Base-by-base conservation (phyloP, 2,797 vertebrate genomes). In the Eospalax fontanierii region DNA sequence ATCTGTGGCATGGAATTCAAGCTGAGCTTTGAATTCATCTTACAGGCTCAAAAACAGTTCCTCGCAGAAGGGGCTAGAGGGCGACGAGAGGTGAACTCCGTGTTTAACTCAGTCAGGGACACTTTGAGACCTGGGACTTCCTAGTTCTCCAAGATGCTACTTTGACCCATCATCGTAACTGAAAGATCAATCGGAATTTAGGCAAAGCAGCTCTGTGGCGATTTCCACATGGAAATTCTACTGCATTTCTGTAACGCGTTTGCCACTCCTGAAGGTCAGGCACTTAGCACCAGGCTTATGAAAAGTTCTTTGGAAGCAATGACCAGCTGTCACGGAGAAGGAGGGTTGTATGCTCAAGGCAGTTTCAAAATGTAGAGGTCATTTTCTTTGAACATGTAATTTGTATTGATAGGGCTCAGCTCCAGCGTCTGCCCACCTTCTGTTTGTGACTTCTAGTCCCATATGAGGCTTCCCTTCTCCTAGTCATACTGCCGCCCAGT, bases 321-420 rank as follows among this genome's bases (percentile, higher is more conserved):
- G 26, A 38, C 12, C 70, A 66, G 33, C 43, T 35, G 26, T 38
- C 10, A 4, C 16, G 28, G 40, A 71, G 70, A 92, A 81, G 16
- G n/a, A 38, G 54, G 73, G n/a, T 35, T 14, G 65, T 9, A 24
- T 1, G 11, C 30, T 9, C 59, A 59, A 83, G 40, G 73, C 24
- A 35, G 28, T 66, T 35, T 96, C 66, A 8, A 66, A 76, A 68
- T 28, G 16, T 28, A n/a, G 74, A 61, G 30, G 26, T 54, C 81
- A 59, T 68, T 82, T 86, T 18, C 24, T 86, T 63, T 18, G 50
- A 89, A 89, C 61, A 7, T 43, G 16, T 30, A 80, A 87, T 35
- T 24, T 24, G 19, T 1, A 74, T 43, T 43, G 38, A 18, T 8
- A 8, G 24, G 2, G 21, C 16, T 65, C 66, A 30, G 76, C 1